These are phyloP conservation scores for Sander vitreus DNA, from an alignment of 2,113 vertebrate genomes.

Conservation along the genomic window DNA sequence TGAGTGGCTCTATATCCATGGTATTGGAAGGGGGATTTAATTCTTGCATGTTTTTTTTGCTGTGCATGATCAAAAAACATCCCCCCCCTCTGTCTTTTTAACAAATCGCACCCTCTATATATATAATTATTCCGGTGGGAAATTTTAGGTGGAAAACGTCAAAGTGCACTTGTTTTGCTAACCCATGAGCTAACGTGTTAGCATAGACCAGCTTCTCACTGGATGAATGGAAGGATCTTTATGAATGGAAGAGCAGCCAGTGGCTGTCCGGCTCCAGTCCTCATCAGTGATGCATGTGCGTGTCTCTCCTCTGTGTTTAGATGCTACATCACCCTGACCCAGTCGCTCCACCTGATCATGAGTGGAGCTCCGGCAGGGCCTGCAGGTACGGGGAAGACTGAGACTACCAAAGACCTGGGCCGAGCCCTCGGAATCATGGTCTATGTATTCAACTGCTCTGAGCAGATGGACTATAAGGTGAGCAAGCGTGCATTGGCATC, in stretches of 20 bases:
- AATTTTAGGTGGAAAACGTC: too few relatives aligned
- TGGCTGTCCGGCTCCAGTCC: not conserved
- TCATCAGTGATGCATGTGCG: not conserved
- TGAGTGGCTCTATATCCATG: too few relatives aligned
- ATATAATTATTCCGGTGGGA: too few relatives aligned
- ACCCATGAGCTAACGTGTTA: too few relatives aligned
- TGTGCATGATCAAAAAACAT: too few relatives aligned
- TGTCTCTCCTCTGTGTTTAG: conserved; percentile 73
- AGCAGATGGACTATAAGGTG: conserved; percentile 99
- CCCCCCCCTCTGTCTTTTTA: too few relatives aligned
- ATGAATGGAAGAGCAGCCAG: not conserved
- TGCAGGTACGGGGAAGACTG: conserved; percentile 96
- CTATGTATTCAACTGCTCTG: conserved; percentile 98
- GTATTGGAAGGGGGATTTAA: too few relatives aligned
- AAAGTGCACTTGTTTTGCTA: too few relatives aligned
- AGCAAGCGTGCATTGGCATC: not conserved
- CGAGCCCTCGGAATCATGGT: conserved; percentile 95
- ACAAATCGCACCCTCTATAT: too few relatives aligned
- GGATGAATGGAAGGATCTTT: not conserved
- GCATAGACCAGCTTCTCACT: too few relatives aligned
- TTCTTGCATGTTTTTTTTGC: too few relatives aligned
- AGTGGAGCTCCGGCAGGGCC: conserved; percentile 94
- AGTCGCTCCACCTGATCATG: conserved; percentile 96
- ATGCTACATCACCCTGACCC: conserved; percentile 97
- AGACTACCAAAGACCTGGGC: conserved; percentile 97